Evolutionary conservation across 2,113 vertebrate genomes (phyloP).

Genomic region (Uropsilus gracilis): DNA sequence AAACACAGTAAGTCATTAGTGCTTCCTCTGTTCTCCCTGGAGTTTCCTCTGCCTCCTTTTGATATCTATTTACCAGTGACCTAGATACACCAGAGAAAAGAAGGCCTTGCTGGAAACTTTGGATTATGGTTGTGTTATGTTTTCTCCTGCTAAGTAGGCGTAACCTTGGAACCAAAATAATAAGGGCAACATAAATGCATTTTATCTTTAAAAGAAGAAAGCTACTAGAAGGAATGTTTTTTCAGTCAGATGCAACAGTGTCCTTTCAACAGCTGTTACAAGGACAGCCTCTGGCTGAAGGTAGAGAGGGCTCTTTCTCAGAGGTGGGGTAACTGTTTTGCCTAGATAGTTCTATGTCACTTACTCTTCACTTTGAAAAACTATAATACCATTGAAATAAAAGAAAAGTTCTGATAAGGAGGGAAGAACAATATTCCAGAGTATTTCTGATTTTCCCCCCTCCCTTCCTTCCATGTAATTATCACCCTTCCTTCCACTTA

Average conservation of each 20-base stretch:
- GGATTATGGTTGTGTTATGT: slow-evolving; percentile 38
- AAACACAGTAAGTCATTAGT: slow-evolving; percentile 91
- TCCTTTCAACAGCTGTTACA: slow-evolving; percentile 9
- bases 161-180: slow-evolving; percentile 66
- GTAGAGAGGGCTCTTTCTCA: not conserved
- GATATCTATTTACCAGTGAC: slow-evolving; percentile 55
- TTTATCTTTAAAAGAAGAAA: slow-evolving; percentile 43
- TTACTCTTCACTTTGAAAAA: slow-evolving; percentile 6
- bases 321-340: not conserved
- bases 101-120: slow-evolving; percentile 25
- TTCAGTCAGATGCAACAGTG: not conserved
- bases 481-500: not conserved
- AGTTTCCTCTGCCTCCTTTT: not conserved
- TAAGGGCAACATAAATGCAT: slow-evolving; percentile 28
- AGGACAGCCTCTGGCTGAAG: not conserved
- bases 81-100: slow-evolving; percentile 55
- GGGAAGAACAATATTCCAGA: not conserved
- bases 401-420: not conserved
- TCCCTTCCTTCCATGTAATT: no score
- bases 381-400: not conserved
- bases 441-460: not conserved
- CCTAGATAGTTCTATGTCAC: not conserved
- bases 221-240: not conserved
- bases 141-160: slow-evolving; percentile 16
- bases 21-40: not conserved